Evolutionary conservation across 2,888 invertebrate species (phyloP).

Genomic region (Encarsia formosa): DNA sequence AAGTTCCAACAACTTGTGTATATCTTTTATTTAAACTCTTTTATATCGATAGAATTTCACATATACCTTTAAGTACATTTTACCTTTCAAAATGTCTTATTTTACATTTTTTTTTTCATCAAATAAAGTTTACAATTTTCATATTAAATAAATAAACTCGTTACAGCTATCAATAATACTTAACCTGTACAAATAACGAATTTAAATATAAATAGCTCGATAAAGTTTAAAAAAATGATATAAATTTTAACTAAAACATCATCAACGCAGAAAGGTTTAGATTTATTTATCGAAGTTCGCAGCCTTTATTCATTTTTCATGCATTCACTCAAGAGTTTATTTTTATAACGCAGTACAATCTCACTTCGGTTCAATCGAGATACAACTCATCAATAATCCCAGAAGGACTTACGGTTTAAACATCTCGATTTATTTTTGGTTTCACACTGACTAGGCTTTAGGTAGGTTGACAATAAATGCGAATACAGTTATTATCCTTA

Average conservation of each 20-base stretch:
- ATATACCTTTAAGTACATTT: conserved; percentile 27
- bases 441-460: conserved; percentile 26
- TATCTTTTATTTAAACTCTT: conserved; percentile 25
- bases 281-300: not conserved
- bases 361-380: not conserved
- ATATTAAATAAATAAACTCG: conserved; percentile 12
- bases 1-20: conserved; percentile 9
- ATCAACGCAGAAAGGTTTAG: not conserved
- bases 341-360: not conserved
- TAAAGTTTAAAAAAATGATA: conserved; percentile 1
- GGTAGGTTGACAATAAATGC: conserved; percentile 25
- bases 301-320: not conserved
- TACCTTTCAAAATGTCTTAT: conserved; percentile 16
- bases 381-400: not conserved
- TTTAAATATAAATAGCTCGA: conserved; percentile 8
- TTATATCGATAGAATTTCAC: conserved; percentile 25
- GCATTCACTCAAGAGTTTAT: not conserved
- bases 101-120: conserved; percentile 17
- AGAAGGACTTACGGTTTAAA: not conserved
- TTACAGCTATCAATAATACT: conserved; percentile 7
- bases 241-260: not conserved
- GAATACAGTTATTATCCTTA: conserved; percentile 26
- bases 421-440: conserved; percentile 8
- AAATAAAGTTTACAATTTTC: conserved; percentile 17
- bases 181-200: conserved; percentile 17